Evolutionary conservation across 1,140 invertebrate species (phyloP), one percentile per base, ranked within the genome.

Genomic region (Drosophila lacteicornis): DNA sequence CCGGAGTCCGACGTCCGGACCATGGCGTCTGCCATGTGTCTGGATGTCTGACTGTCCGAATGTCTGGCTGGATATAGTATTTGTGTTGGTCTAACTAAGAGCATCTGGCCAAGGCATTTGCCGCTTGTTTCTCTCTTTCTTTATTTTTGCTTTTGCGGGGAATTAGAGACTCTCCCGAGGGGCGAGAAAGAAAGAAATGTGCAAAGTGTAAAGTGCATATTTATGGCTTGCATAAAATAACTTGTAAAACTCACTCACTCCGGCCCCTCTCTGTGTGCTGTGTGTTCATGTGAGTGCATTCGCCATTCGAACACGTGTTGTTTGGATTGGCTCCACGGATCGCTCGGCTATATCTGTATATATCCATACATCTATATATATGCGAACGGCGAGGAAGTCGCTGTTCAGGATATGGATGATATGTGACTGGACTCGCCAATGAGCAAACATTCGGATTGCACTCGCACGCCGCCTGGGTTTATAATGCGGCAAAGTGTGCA

Each of bases 221-320:
- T 90, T 90, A 90, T 90, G 85, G 85, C 82, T 90, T 90, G 85
- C 85, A 90, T 85, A 90, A 90, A 90, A 90, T 84, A 82, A 90
- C 85, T 88, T 88, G 85, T 88, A 88, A 90, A 88, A 90, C 78
- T 82, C 85, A 90, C 65, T 88, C 78, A 73, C 68, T 87, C 77
- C 56, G 62, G 63, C 61, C 73, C 47, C 58, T 62, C 58, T 45
- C 8, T 57, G 56, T 69, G 27, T 30, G 33, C 70, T 69, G 27
- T 30, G 33, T 76, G 55, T 82, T 75, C 61, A 79, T 79, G 70
- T 82, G 82, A 82, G 62, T 81, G 76, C 61, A 79, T 74, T 80
- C 62, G 77, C 59, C 75, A 65, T 79, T 45, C 75, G 76, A 78
- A 87, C 84, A 87, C 84, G 84, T 87, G 84, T 83, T 71, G 67